Conservation (phyloP, 2,113 vertebrate genomes). For the Tragelaphus strepsiceros region DNA sequence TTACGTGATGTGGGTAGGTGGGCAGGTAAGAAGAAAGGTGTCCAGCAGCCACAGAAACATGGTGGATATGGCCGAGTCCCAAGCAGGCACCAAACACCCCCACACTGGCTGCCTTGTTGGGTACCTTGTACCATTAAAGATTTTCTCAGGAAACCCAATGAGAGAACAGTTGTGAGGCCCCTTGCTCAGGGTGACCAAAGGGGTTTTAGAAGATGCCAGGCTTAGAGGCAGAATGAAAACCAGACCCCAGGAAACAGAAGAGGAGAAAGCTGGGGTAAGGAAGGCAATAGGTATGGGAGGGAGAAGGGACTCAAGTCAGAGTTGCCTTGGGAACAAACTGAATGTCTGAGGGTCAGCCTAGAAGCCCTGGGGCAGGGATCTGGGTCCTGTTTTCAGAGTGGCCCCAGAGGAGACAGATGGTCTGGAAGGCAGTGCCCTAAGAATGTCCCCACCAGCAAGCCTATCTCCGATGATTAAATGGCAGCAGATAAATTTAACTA, state of each 20-base stretch:
- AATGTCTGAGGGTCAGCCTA: not conserved
- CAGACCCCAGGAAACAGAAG: not conserved
- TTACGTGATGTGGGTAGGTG: not conserved
- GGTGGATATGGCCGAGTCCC: not conserved
- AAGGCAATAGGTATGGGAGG: not conserved
- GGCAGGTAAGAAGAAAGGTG: not conserved
- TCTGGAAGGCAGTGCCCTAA: not conserved
- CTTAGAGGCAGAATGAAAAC: conserved; percentile 24
- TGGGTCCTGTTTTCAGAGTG: not conserved
- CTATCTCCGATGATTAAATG: conserved; percentile 66
- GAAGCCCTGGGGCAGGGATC: not conserved
- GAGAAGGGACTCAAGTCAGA: not conserved
- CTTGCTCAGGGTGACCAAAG: not conserved
- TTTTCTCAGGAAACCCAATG: not conserved
- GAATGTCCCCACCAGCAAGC: conserved; percentile 12
- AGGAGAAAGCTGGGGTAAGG: not conserved
- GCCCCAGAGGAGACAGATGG: conserved; percentile 34
- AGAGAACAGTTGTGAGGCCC: not conserved
- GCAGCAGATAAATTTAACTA: conserved; percentile 71
- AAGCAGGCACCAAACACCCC: not conserved
- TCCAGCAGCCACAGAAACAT: not conserved
- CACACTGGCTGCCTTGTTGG: not conserved
- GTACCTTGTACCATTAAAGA: not conserved
- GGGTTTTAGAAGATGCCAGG: not conserved
- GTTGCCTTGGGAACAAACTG: not conserved